These are phyloP conservation scores for Nesidiocoris tenuis DNA, from an alignment of 2,888 invertebrate genomes.

Conservation along the genomic window DNA sequence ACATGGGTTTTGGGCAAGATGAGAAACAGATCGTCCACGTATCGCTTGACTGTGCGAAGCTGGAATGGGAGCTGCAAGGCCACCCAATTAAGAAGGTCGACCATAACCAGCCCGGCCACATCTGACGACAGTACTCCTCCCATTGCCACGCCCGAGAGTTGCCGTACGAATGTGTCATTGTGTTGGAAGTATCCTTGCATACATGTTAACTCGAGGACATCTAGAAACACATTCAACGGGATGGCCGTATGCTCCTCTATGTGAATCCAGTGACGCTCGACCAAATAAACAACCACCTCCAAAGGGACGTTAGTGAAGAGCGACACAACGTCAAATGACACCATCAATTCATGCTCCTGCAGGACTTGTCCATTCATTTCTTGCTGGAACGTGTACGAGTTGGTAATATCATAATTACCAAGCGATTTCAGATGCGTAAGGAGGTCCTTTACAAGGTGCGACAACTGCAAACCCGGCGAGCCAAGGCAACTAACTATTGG, in stretches of 20 bases:
- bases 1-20: not conserved
- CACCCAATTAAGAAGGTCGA: not conserved
- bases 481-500: not conserved
- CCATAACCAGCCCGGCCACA: not conserved
- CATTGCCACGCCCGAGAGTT: constrained; percentile 5
- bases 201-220: not conserved
- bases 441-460: not conserved
- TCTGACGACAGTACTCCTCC: constrained; percentile 1
- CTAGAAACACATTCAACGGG: too few relatives aligned
- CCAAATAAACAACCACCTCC: too few relatives aligned
- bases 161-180: constrained; percentile 6
- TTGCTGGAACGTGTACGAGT: constrained; percentile 5
- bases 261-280: too few relatives aligned
- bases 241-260: too few relatives aligned
- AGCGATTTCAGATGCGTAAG: not conserved
- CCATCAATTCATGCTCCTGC: not conserved
- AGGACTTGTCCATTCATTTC: not conserved
- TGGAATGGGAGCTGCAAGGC: not conserved
- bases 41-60: too few relatives aligned
- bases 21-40: too few relatives aligned
- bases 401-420: not conserved
- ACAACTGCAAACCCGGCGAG: not conserved
- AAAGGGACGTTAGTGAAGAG: too few relatives aligned
- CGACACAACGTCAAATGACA: too few relatives aligned
- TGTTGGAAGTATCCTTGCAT: constrained; percentile 7